Conservation (phyloP, 2,113 vertebrate genomes). For the Hypomesus transpacificus region DNA sequence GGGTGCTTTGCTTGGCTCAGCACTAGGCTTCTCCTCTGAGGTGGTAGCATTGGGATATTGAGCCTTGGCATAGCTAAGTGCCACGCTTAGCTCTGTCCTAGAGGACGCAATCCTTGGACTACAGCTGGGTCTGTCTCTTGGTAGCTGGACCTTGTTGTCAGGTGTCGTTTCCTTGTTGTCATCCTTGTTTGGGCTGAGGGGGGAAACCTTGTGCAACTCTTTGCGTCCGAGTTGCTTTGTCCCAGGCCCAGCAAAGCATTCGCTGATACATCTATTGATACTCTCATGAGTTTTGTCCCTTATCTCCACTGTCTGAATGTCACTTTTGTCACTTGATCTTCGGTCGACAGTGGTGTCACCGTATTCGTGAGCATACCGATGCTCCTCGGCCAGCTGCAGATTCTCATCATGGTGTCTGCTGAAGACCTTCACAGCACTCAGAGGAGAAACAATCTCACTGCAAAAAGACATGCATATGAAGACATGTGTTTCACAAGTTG, state of each 20-base stretch:
- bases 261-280: no score
- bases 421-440: conserved; percentile 55
- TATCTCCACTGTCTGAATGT: background rate
- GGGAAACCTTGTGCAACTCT: conserved; percentile 42
- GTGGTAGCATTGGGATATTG: background rate
- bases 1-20: background rate
- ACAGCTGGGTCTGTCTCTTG: background rate
- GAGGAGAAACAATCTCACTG: conserved; percentile 58
- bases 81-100: background rate
- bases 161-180: background rate
- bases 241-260: no score
- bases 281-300: no score
- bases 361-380: conserved; percentile 77
- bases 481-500: background rate
- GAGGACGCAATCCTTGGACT: background rate
- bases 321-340: conserved; percentile 16
- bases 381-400: conserved; percentile 77
- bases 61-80: background rate
- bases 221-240: background rate
- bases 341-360: conserved; percentile 50
- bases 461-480: background rate
- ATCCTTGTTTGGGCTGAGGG: conserved; percentile 41
- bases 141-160: background rate
- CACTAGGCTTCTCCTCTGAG: background rate
- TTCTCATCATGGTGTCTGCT: conserved; percentile 69